A percentile compares a stretch with the other conserved stretches of the same genome.
Conservation (phyloP, 2,888 invertebrate species). For the Thecocarcelia acutangulata region DNA sequence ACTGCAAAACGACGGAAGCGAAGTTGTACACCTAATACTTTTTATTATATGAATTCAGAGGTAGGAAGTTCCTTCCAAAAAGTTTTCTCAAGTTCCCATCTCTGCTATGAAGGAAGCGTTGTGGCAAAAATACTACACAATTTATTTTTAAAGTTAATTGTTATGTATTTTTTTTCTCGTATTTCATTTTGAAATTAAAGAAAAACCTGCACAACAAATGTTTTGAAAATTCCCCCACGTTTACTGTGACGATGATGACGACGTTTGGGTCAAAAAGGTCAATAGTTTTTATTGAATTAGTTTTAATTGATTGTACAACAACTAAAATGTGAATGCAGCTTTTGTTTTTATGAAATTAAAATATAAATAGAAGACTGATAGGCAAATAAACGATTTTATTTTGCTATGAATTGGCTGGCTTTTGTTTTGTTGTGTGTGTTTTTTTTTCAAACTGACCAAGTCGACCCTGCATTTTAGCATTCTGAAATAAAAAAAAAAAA, state of each 20-base stretch:
- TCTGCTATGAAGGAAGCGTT: too few relatives aligned
- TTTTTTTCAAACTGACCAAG: too few relatives aligned
- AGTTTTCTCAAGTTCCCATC: too few relatives aligned
- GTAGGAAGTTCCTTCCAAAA: too few relatives aligned
- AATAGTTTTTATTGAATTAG: slow-evolving; percentile 58
- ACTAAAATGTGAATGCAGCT: slow-evolving; percentile 1
- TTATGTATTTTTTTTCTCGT: not conserved
- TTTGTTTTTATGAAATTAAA: not conserved
- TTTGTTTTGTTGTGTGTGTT: too few relatives aligned
- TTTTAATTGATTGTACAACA: slow-evolving; percentile 53
- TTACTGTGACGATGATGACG: slow-evolving; percentile 22
- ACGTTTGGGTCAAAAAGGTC: slow-evolving; percentile 53
- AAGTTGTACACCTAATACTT: too few relatives aligned
- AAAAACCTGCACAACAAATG: not conserved
- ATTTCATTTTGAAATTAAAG: too few relatives aligned
- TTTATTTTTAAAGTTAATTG: slow-evolving; percentile 4
- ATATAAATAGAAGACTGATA: slow-evolving; percentile 5
- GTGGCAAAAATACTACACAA: not conserved
- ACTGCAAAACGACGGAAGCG: too few relatives aligned
- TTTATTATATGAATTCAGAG: too few relatives aligned
- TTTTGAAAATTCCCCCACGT: not conserved
- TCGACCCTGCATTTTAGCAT: too few relatives aligned
- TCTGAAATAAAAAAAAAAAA: too few relatives aligned
- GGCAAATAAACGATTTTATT: slow-evolving; percentile 23
- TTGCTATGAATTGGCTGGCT: not conserved